Evolutionary conservation across 2,113 vertebrate genomes (phyloP).

Genomic region (Nycticorax nycticorax): DNA sequence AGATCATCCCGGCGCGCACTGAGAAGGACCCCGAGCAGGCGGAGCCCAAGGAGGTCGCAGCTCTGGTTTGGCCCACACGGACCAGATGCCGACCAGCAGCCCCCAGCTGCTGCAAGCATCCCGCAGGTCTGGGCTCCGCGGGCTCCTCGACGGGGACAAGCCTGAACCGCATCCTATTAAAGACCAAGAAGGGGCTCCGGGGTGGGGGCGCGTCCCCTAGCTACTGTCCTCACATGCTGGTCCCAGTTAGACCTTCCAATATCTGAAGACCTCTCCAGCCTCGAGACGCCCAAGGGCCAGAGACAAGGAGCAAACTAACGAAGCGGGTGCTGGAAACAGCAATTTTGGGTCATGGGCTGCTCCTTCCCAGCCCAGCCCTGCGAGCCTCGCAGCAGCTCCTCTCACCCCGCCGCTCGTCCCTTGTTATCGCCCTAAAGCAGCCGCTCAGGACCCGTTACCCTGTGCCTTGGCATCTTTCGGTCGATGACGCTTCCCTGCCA

Average conservation of each 20-base stretch:
- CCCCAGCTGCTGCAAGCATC: not conserved
- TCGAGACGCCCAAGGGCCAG: not conserved
- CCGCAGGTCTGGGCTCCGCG: rapidly evolving
- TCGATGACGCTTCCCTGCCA: not conserved
- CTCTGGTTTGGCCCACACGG: not conserved
- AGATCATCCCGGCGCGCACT: not conserved
- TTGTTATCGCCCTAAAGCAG: not conserved
- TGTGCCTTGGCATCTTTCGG: not conserved
- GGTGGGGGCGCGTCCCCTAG: not conserved
- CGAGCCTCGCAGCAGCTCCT: not conserved
- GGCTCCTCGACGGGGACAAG: not conserved
- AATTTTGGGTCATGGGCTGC: not conserved
- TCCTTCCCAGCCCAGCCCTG: not conserved
- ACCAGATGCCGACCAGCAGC: not conserved
- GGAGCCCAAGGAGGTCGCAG: not conserved
- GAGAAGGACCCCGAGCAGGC: not conserved
- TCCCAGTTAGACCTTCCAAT: not conserved
- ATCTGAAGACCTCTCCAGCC: not conserved
- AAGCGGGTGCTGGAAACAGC: not conserved
- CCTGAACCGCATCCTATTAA: not conserved
- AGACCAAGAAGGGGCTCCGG: not conserved
- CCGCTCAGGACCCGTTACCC: rapidly evolving
- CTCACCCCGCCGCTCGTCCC: not conserved
- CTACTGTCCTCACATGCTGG: not conserved
- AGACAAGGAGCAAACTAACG: not conserved